Evolutionary conservation across 2,797 vertebrate species (phyloP).

Genomic region (Moxostoma hubbsi): DNA sequence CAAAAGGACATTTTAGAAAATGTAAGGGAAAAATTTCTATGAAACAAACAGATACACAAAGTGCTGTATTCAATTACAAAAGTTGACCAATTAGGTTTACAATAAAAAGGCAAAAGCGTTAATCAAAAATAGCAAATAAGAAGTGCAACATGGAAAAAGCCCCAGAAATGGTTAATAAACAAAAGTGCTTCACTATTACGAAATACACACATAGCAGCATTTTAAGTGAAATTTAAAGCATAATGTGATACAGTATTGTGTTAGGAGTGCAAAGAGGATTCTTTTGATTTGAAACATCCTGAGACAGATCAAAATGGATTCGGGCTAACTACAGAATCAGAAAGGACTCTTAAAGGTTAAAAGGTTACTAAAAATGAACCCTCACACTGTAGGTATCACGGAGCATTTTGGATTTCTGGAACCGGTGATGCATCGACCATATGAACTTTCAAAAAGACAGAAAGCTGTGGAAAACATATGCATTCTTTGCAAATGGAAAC

Average conservation of each 20-base stretch:
- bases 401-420: conserved; percentile 61
- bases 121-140: conserved; percentile 48
- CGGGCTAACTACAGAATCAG: conserved; percentile 61
- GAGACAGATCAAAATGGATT: conserved; percentile 62
- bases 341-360: conserved; percentile 30
- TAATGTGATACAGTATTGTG: conserved; percentile 66
- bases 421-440: conserved; percentile 68
- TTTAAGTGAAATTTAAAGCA: conserved; percentile 54
- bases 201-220: conserved; percentile 69
- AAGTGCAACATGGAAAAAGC: conserved; percentile 67
- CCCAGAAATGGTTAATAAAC: conserved; percentile 40
- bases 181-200: conserved; percentile 56
- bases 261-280: conserved; percentile 72
- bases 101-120: conserved; percentile 23
- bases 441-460: conserved; percentile 64
- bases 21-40: conserved; percentile 5
- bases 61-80: conserved; percentile 13
- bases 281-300: conserved; percentile 65
- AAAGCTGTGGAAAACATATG: conserved; percentile 51
- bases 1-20: conserved; percentile 25
- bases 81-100: conserved; percentile 14
- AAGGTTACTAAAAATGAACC: conserved; percentile 57
- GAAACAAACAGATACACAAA: conserved; percentile 4
- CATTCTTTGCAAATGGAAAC: conserved; percentile 52
- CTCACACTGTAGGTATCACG: conserved; percentile 54